Evolutionary conservation across 2,888 invertebrate species (phyloP).

Genomic region (Erebia ligea): DNA sequence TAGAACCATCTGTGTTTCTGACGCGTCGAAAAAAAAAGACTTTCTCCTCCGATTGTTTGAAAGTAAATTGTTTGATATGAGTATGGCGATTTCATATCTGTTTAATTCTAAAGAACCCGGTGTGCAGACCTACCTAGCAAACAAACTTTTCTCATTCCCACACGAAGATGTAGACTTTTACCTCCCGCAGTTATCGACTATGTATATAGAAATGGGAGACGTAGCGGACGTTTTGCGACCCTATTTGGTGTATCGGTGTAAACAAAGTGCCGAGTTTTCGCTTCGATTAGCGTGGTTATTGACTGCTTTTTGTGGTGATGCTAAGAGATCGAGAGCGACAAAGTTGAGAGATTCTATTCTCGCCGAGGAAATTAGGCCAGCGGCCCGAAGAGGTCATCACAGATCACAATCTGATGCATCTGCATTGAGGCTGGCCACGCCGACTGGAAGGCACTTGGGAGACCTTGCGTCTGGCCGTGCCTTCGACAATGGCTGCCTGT

Average conservation of each 20-base stretch:
- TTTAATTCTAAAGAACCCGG: constrained; percentile 99
- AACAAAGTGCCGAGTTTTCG: constrained; percentile 97
- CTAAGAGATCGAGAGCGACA: constrained; percentile 67
- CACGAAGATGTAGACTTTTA: constrained; percentile 98
- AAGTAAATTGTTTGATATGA: constrained; percentile 98
- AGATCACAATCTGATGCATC: constrained; percentile 93
- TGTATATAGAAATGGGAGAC: constrained; percentile 99
- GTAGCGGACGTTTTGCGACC: constrained; percentile 90
- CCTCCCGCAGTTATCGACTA: constrained; percentile 97
- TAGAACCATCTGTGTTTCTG: constrained; percentile 62
- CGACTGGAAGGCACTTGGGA: constrained; percentile 89
- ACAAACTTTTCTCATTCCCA: constrained; percentile 97
- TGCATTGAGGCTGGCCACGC: constrained; percentile 82
- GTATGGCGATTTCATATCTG: constrained; percentile 98
- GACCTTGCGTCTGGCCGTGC: constrained; percentile 97
- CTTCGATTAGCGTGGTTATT: constrained; percentile 98
- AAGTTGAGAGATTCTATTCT: constrained; percentile 73
- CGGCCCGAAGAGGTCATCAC: constrained; percentile 78
- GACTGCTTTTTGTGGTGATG: constrained; percentile 94
- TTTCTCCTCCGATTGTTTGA: constrained; percentile 95
- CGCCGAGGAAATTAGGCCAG: constrained; percentile 76
- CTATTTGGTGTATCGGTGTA: constrained; percentile 86
- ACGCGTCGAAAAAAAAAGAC: constrained; percentile 83
- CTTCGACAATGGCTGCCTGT: constrained; percentile 98
- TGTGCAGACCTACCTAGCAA: constrained; percentile 98